These are phyloP conservation scores for Tineola bisselliella DNA, from an alignment of 2,888 invertebrate genomes.

Conservation along the genomic window DNA sequence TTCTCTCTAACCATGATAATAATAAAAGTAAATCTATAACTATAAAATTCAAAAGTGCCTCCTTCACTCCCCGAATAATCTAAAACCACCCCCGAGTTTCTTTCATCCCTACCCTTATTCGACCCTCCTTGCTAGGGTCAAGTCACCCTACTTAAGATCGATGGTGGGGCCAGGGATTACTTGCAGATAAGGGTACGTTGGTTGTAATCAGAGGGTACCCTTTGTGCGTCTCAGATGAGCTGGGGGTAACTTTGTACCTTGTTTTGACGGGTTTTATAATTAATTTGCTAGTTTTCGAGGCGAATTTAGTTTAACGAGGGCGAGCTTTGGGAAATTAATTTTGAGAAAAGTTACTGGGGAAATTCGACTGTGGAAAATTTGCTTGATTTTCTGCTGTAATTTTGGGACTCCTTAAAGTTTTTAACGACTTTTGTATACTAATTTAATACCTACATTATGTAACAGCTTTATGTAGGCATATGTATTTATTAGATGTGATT, in stretches of 20 bases:
- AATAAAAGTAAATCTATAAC: neutral
- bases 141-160: conserved; percentile 67
- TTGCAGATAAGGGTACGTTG: conserved; percentile 53
- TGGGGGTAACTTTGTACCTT: conserved; percentile 49
- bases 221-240: conserved; percentile 61
- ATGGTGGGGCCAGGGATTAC: conserved; percentile 59
- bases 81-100: conserved; percentile 50
- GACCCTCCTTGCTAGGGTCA: conserved; percentile 40
- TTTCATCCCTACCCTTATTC: conserved; percentile 39
- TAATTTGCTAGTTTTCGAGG: conserved; percentile 62
- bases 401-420: neutral
- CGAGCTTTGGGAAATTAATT: conserved; percentile 16
- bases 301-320: conserved; percentile 49
- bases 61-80: conserved; percentile 32
- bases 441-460: neutral
- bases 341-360: conserved; percentile 7
- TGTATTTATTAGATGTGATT: no score
- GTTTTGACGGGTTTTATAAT: conserved; percentile 66
- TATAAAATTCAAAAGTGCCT: neutral
- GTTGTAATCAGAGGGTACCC: conserved; percentile 26
- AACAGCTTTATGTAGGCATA: no score
- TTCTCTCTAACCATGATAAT: neutral
- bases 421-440: conserved; percentile 3
- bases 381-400: conserved; percentile 12
- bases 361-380: conserved; percentile 12